Evolutionary conservation across 2,888 invertebrate species (phyloP).

Genomic region (Cataglyphis livida): DNA sequence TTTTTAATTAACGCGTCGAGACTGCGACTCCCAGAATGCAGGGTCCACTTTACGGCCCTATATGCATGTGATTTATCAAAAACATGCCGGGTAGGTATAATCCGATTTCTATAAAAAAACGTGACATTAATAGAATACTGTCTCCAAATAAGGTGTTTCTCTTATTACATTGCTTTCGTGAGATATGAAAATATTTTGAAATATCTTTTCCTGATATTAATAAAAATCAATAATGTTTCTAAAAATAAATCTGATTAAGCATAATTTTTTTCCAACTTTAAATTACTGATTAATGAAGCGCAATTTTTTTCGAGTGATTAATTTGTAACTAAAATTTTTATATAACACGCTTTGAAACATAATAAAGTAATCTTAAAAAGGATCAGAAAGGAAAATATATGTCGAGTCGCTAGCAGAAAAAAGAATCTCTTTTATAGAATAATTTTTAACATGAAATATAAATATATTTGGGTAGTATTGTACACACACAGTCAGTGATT

Average conservation of each 20-base stretch:
- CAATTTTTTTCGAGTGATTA: background rate
- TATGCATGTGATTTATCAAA: conserved; percentile 16
- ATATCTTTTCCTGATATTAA: background rate
- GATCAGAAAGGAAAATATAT: background rate
- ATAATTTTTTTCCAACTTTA: background rate
- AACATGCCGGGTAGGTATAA: conserved; percentile 17
- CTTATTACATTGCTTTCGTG: background rate
- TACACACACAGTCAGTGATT: conserved; percentile 84
- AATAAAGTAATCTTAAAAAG: background rate
- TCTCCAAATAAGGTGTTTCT: background rate
- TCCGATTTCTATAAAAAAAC: background rate
- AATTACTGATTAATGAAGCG: background rate
- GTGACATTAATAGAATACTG: background rate
- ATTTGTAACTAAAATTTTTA: background rate
- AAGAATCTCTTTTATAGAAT: conserved; percentile 56
- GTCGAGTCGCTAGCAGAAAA: background rate
- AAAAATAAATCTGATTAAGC: background rate
- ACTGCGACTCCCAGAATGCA: conserved; percentile 19
- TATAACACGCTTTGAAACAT: background rate
- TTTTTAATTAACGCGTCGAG: conserved; percentile 50
- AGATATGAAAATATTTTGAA: background rate
- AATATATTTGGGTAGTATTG: conserved; percentile 83
- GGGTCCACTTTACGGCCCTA: conserved; percentile 10
- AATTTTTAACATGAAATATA: conserved; percentile 83
- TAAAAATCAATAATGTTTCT: background rate